Evolutionary conservation across 2,797 vertebrate genomes (phyloP).

Genomic region (Thunnus albacares): DNA sequence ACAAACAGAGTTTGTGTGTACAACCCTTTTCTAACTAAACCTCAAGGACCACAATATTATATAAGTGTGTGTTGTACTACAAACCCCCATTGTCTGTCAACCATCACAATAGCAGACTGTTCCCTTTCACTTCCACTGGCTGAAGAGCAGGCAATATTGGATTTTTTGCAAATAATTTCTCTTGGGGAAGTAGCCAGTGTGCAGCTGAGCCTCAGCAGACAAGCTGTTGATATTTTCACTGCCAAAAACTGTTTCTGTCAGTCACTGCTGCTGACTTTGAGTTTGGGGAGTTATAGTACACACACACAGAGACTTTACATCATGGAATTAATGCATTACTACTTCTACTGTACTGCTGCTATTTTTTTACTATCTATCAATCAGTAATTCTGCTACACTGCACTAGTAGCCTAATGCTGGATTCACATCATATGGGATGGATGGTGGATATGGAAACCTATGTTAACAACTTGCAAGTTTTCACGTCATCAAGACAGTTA

Average conservation of each 20-base stretch:
- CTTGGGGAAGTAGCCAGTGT: constrained; percentile 46
- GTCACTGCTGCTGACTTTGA: constrained; percentile 30
- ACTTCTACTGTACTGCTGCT: not conserved
- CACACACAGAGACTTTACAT: not conserved
- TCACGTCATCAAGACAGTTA: too few relatives aligned
- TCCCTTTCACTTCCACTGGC: constrained; percentile 30
- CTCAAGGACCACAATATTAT: not conserved
- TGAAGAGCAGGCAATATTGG: constrained; percentile 34
- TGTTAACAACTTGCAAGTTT: too few relatives aligned
- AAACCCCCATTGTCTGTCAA: constrained; percentile 26
- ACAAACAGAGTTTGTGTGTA: not conserved
- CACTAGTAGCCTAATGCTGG: too few relatives aligned
- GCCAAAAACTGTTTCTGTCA: constrained; percentile 40
- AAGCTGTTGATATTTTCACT: constrained; percentile 52
- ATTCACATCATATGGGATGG: too few relatives aligned
- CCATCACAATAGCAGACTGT: constrained; percentile 25
- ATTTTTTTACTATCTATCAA: not conserved
- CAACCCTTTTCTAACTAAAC: not conserved
- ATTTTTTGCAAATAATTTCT: constrained; percentile 55
- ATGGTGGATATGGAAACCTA: too few relatives aligned
- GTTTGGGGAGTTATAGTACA: constrained; percentile 6
- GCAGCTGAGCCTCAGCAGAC: constrained; percentile 38
- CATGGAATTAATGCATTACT: not conserved
- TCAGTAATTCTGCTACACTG: not conserved
- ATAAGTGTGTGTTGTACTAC: constrained; percentile 1